These are phyloP conservation scores for Anorthoa munda DNA, from an alignment of 2,888 invertebrate species.

Conservation along the genomic window DNA sequence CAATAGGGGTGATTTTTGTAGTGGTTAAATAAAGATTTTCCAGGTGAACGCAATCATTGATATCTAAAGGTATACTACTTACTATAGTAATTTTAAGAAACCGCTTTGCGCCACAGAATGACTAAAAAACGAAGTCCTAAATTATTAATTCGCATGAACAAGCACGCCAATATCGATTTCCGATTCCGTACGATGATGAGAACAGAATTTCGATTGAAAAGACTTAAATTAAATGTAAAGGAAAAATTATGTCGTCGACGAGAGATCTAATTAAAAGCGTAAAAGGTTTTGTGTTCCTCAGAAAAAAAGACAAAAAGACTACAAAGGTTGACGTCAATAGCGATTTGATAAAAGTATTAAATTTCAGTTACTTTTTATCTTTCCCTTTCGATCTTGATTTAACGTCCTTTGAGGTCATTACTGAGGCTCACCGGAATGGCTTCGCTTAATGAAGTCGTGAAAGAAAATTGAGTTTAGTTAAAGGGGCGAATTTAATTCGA, in stretches of 20 bases:
- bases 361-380: constrained; percentile 88
- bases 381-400: constrained; percentile 89
- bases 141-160: constrained; percentile 39
- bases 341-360: constrained; percentile 87
- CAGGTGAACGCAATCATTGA: constrained; percentile 4
- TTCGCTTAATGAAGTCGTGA: constrained; percentile 90
- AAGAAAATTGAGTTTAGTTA: constrained; percentile 90
- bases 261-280: constrained; percentile 73
- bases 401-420: constrained; percentile 90
- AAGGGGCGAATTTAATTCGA: constrained; percentile 90
- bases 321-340: constrained; percentile 81
- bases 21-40: too few species aligned
- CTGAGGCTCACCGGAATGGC: constrained; percentile 89
- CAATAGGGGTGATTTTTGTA: neutral
- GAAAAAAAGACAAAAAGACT: constrained; percentile 73
- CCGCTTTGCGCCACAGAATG: neutral
- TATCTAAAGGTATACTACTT: neutral
- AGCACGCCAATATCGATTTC: constrained; percentile 50
- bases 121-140: constrained; percentile 14
- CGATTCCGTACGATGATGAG: constrained; percentile 51
- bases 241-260: constrained; percentile 63
- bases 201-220: constrained; percentile 61
- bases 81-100: neutral
- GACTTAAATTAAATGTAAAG: constrained; percentile 61
- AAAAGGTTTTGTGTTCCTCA: constrained; percentile 70